These are phyloP conservation scores for Eugnorisma glareosa DNA, from an alignment of 2,888 invertebrate species.

Conservation along the genomic window DNA sequence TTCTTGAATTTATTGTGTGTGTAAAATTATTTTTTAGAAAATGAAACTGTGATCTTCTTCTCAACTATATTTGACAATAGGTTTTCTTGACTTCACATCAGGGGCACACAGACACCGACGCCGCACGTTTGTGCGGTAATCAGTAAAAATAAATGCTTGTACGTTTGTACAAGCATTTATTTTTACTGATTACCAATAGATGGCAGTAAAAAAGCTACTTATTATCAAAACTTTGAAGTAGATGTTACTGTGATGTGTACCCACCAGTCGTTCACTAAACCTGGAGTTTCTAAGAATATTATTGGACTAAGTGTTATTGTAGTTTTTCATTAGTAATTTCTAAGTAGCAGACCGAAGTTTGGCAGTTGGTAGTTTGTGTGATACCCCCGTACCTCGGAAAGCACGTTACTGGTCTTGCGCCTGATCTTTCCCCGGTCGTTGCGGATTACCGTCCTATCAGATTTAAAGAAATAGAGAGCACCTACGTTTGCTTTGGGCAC, in stretches of 20 bases:
- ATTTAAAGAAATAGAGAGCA: no score
- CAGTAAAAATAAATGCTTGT: no score
- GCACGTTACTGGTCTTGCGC: background rate
- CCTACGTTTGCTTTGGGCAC: no score
- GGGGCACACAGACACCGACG: background rate
- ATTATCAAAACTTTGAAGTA: background rate
- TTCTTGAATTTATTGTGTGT: background rate
- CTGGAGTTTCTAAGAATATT: no score
- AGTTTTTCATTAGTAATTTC: no score
- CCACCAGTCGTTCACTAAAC: background rate
- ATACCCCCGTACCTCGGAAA: background rate
- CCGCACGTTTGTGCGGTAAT: no score
- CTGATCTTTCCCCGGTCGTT: background rate
- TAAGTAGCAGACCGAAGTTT: background rate
- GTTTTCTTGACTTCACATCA: background rate
- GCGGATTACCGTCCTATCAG: background rate
- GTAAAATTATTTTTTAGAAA: background rate
- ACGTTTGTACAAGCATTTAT: no score
- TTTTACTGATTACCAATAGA: slow-evolving; percentile 15
- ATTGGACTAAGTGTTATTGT: no score
- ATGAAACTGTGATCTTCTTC: no score
- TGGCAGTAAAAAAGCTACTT: slow-evolving; percentile 22
- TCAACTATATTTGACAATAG: background rate
- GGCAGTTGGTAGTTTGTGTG: background rate
- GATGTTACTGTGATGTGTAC: background rate